Conservation (phyloP, 2,888 invertebrate species). For the Sminthurinus aureus region DNA sequence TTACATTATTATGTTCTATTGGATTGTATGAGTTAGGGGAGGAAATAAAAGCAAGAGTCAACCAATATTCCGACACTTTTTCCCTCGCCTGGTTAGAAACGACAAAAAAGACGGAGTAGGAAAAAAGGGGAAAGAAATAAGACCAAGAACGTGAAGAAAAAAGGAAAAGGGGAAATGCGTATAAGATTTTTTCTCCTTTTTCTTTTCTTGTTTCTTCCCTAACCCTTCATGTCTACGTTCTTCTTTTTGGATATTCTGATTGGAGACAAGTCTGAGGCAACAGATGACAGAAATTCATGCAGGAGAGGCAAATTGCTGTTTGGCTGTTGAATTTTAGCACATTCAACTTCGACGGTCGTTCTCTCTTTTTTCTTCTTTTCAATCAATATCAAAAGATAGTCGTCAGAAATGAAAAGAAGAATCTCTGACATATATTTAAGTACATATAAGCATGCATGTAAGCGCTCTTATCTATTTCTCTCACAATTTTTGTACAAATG, state of each 20-base stretch:
- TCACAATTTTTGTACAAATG: not conserved
- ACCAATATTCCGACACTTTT: constrained; percentile 20
- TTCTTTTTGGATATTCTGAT: not conserved
- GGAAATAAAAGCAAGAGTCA: constrained; percentile 2
- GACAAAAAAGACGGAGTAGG: not conserved
- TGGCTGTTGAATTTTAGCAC: constrained; percentile 14
- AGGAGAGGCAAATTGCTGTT: too few relatives aligned
- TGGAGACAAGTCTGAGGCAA: too few relatives aligned
- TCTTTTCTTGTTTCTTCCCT: not conserved
- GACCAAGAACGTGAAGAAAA: too few relatives aligned
- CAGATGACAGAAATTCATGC: constrained; percentile 36
- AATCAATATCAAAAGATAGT: constrained; percentile 2
- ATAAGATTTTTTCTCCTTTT: not conserved
- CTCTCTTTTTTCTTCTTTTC: too few relatives aligned
- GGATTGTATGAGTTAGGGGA: not conserved
- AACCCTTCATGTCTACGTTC: not conserved
- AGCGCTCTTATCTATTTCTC: too few relatives aligned
- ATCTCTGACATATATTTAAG: too few relatives aligned
- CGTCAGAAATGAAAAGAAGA: too few relatives aligned
- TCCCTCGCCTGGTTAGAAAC: constrained; percentile 12
- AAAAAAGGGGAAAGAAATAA: constrained; percentile 1
- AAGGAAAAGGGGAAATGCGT: too few relatives aligned
- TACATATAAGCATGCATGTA: too few relatives aligned
- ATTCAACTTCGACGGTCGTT: constrained; percentile 1
- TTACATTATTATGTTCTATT: too few relatives aligned